phyloP scores from a whole-genome alignment of 2,797 vertebrate species.

The Meriones psammophilus region DNA sequence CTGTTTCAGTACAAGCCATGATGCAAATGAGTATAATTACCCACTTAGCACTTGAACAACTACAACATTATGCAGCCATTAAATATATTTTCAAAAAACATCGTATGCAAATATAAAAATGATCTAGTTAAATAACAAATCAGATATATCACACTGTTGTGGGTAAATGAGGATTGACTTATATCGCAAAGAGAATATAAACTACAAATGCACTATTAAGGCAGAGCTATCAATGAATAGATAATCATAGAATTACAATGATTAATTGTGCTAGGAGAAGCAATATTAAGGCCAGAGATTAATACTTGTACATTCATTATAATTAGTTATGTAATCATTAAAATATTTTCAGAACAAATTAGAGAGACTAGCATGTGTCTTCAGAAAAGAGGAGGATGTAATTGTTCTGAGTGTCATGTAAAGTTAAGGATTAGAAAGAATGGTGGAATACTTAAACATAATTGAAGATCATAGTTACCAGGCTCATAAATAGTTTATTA shows the following conservation, averaged over 20 bases:
- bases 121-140: conserved; percentile 68
- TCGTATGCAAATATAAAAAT: conserved; percentile 66
- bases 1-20: conserved; percentile 23
- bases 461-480: neutral
- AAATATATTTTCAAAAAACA: conserved; percentile 54
- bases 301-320: conserved; percentile 42
- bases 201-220: neutral
- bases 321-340: conserved; percentile 52
- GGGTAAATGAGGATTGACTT: conserved; percentile 55
- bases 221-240: neutral
- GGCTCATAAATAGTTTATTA: neutral
- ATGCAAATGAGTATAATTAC: conserved; percentile 68
- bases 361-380: neutral
- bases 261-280: neutral
- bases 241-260: neutral
- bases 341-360: conserved; percentile 45
- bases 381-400: neutral
- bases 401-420: neutral
- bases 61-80: conserved; percentile 69
- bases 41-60: conserved; percentile 63
- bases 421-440: neutral
- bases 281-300: neutral
- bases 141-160: conserved; percentile 25
- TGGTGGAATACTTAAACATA: neutral
- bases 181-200: conserved; percentile 33